Base-by-base conservation (phyloP, 2,797 vertebrate species). In the Hydrocynus forskahlii region DNA sequence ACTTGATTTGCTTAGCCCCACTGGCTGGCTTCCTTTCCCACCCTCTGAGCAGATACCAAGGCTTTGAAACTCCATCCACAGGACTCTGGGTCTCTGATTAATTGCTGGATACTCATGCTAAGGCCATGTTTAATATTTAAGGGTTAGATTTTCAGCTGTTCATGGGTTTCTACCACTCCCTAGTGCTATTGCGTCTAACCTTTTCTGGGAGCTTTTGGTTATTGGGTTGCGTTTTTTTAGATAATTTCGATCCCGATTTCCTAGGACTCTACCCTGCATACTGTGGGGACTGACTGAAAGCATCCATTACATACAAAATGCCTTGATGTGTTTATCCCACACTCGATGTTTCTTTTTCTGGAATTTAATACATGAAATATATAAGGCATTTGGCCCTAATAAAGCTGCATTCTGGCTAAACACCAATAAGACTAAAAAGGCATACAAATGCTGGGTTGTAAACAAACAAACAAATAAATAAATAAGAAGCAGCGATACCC, bases 381-480 rank as follows among this genome's bases (percentile, higher is more conserved):
- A 35, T 54, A 29, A 21, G 25, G 25, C 25, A 45, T 35, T 72
- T 21, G 19, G 54, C 55, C n/a, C 29, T 29, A 9, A 9, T 17
- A 59, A 21, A 6, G 17, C 60, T 55, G 12, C 23, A 29, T 73
- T 60, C 71, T 29, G 67, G 54, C 69, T 85, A 55, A 63, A 78
- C 19, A 67, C 45, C 77, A 4, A 16, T 55, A 7, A 57, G 17
- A 54, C 50, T 38, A 1, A 29, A 29, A 29, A 29, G 29, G 29
- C 29, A 29, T 29, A 29, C 29, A 29, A 29, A 29, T 29, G 29
- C 10, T 50, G 8, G 7, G n/a, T 23, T 81, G 75, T 60, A 82
- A 84, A 83, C 17, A 16, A 29, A 87, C 87, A 81, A 84, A 90
- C 83, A 89, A 89, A 89, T 87, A 59, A 88, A 90, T 89, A 89